Evolutionary conservation across 2,797 vertebrate species (phyloP).

Genomic region (Tapirus indicus): DNA sequence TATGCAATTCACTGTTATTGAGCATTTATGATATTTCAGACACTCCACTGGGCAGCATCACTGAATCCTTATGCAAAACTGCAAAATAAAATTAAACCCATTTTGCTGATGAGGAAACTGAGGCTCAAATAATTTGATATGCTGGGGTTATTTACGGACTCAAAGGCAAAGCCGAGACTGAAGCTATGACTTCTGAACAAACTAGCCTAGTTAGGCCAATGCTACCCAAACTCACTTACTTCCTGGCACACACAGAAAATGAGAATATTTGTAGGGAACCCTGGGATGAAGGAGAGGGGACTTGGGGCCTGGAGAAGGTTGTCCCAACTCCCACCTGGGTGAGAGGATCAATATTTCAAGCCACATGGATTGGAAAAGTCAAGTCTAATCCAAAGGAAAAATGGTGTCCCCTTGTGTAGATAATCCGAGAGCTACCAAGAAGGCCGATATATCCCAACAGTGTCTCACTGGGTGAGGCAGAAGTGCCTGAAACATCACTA

Average conservation of each 20-base stretch:
- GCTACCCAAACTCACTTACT: background rate
- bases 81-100: background rate
- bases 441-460: background rate
- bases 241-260: background rate
- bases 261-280: background rate
- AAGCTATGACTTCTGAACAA: background rate
- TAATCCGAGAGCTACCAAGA: background rate
- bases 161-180: background rate
- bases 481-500: background rate
- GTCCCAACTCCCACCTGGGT: background rate
- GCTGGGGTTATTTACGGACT: background rate
- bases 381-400: background rate
- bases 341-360: conserved; percentile 17
- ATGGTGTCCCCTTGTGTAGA: background rate
- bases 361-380: background rate
- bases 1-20: background rate
- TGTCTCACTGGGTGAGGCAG: background rate
- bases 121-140: background rate
- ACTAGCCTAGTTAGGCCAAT: background rate
- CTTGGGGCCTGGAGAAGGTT: background rate
- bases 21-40: conserved; percentile 37
- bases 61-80: conserved; percentile 18
- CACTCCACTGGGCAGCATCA: background rate
- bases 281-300: background rate
- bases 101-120: conserved; percentile 38